Evolutionary conservation across 1,140 invertebrate genomes (phyloP).

Genomic region (Anadara kagoshimensis): DNA sequence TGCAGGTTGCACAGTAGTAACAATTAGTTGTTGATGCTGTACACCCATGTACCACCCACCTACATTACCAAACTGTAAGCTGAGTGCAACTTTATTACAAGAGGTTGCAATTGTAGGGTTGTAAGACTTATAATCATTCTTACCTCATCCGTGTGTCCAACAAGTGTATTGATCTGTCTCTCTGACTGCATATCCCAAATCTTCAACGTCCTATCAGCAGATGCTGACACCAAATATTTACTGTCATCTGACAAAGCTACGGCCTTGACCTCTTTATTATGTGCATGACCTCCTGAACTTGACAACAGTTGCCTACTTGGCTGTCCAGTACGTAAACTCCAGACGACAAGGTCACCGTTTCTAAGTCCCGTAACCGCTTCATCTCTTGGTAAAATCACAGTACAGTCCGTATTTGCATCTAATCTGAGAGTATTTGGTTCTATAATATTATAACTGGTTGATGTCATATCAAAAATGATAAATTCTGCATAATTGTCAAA

Average conservation of each 20-base stretch:
- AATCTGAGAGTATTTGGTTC: slow-evolving; percentile 65
- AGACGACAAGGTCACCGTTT: slow-evolving; percentile 70
- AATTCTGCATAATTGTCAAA: slow-evolving; percentile 70
- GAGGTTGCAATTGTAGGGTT: too few relatives aligned
- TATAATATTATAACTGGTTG: slow-evolving; percentile 57
- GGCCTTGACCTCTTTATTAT: slow-evolving; percentile 65
- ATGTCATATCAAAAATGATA: slow-evolving; percentile 69
- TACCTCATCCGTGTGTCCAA: slow-evolving; percentile 71
- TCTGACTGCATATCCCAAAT: slow-evolving; percentile 69
- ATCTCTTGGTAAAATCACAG: slow-evolving; percentile 65
- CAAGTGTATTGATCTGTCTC: slow-evolving; percentile 60
- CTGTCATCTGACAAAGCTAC: slow-evolving; percentile 66
- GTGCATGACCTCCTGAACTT: slow-evolving; percentile 57
- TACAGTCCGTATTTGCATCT: slow-evolving; percentile 67
- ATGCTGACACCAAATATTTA: slow-evolving; percentile 67
- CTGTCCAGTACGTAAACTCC: slow-evolving; percentile 69
- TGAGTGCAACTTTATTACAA: too few relatives aligned
- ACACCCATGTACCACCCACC: too few relatives aligned
- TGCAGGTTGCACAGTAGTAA: too few relatives aligned
- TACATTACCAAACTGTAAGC: too few relatives aligned
- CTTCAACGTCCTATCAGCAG: slow-evolving; percentile 69
- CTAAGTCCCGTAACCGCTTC: slow-evolving; percentile 70
- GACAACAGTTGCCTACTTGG: slow-evolving; percentile 61
- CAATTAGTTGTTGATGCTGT: too few relatives aligned
- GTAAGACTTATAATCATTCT: not conserved